These are phyloP conservation scores for Hydrozoanthus tunicans DNA, from an alignment of 64 coral and sea anemone species.

Conservation along the genomic window DNA sequence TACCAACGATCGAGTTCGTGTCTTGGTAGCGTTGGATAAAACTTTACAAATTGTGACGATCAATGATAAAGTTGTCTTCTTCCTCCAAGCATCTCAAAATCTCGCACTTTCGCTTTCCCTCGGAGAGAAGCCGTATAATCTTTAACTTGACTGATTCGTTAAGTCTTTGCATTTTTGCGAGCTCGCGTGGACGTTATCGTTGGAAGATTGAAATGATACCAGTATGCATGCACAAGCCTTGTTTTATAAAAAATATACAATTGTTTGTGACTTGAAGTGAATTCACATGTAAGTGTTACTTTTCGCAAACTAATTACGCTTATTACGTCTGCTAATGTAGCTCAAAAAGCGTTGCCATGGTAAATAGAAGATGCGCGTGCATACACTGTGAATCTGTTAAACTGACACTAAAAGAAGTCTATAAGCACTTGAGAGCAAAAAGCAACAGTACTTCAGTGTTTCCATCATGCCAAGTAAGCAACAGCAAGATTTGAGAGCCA, in stretches of 20 bases:
- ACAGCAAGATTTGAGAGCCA: conserved; percentile 12
- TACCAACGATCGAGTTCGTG: conserved; percentile 9
- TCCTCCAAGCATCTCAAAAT: conserved; percentile 12
- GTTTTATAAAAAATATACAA: not conserved
- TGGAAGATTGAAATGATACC: not conserved
- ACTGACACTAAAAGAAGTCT: not conserved
- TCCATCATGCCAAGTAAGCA: conserved; percentile 25
- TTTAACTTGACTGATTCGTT: not conserved
- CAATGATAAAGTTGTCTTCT: conserved; percentile 15
- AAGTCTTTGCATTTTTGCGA: conserved; percentile 4
- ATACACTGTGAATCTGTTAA: not conserved
- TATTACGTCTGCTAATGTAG: not conserved
- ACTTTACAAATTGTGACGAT: not conserved
- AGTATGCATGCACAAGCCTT: not conserved
- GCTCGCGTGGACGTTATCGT: not conserved
- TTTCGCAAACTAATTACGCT: not conserved
- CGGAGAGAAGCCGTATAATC: not conserved
- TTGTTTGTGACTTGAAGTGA: conserved; percentile 7
- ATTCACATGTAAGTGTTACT: not conserved
- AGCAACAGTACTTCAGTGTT: not conserved
- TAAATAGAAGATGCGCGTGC: not conserved
- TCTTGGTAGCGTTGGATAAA: conserved; percentile 12
- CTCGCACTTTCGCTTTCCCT: conserved; percentile 1
- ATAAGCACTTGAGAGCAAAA: not conserved
- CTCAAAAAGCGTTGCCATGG: conserved; percentile 8